Percentiles rank a stretch among this genome's conserved stretches.
Evolutionary conservation across 2,888 invertebrate genomes (phyloP).

Genomic region (Volucella bombylans): DNA sequence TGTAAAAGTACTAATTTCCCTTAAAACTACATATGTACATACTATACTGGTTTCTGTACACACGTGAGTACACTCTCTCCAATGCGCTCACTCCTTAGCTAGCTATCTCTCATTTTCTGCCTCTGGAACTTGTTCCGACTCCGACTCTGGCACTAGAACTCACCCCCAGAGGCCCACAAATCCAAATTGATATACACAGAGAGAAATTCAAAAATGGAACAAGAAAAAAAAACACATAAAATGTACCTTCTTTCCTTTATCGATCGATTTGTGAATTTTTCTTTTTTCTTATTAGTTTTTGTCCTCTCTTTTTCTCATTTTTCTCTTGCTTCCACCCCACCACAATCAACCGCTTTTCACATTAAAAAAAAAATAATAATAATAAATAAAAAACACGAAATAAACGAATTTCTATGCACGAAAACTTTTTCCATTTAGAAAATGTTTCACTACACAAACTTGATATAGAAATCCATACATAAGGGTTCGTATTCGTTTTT

Average conservation of each 20-base stretch:
- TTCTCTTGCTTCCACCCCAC: slow-evolving; percentile 8
- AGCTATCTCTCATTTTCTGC: slow-evolving; percentile 36
- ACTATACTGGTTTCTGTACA: slow-evolving; percentile 9
- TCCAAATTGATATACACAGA: slow-evolving; percentile 20
- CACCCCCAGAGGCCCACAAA: slow-evolving; percentile 24
- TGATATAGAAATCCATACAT: too few relatives aligned
- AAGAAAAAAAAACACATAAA: slow-evolving; percentile 37
- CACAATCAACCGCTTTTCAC: slow-evolving; percentile 43
- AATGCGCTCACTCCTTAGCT: slow-evolving; percentile 53
- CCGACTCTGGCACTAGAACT: slow-evolving; percentile 37
- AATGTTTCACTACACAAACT: slow-evolving; percentile 1
- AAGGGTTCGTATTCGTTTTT: too few relatives aligned
- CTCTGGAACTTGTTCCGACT: background rate
- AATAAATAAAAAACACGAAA: slow-evolving; percentile 18
- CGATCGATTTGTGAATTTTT: slow-evolving; percentile 66
- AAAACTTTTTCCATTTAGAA: slow-evolving; percentile 17
- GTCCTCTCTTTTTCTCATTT: slow-evolving; percentile 5
- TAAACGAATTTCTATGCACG: slow-evolving; percentile 54
- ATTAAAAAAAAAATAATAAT: slow-evolving; percentile 14
- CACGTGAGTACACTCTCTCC: slow-evolving; percentile 64
- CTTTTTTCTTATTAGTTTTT: slow-evolving; percentile 31
- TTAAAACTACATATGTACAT: slow-evolving; percentile 4
- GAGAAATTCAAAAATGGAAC: slow-evolving; percentile 20
- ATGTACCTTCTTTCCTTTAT: slow-evolving; percentile 66
- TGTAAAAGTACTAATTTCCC: slow-evolving; percentile 66